Base-by-base conservation (phyloP, 2,888 invertebrate genomes). In the Caenorhabditis angaria region DNA sequence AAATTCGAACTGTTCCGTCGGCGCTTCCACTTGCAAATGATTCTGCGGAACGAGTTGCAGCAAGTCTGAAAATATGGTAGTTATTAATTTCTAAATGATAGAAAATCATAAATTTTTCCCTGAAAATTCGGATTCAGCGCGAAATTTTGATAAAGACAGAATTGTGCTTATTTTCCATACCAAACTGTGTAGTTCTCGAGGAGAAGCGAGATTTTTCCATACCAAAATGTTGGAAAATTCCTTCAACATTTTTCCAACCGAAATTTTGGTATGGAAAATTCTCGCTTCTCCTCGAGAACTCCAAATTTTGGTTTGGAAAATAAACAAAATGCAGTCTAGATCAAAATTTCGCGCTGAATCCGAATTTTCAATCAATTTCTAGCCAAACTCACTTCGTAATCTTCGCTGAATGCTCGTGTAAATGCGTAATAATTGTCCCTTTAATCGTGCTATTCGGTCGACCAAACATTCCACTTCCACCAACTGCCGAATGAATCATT, bases 341-440 rank as follows among this genome's bases (percentile, higher is more conserved):
- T 50, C 6, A 14, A 50, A 50, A 22, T 50, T 50, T 50, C 50
- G 14, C 4, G 50, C 24, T 8, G n/a, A n/a, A n/a, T n/a, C n/a
- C 32, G 6, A 32, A 32, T 32, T 10, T 32, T 32, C 32, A 32
- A 32, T 10, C 32, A 12, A 4, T 14, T 10, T 50, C 18, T 14
- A n/a, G n/a, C n/a, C n/a, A n/a, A n/a, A 68, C 76, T 29, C 24
- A 82, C 81, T 82, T 77, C 12, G 72, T 70, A 6, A 83, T 60
- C n/a, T 61, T 59, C 5, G 63, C 69, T 5, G 75, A 67, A 67
- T 85, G 85, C 68, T 85, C 85, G 57, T 85, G 85, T 12, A 85
- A 70, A 76, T 84, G 82, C 8, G 75, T 81, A 28, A 79, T 62
- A 2, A 81, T 58, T 6, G 27, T 70, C 24, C 78, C 78, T 27